Percentiles rank a stretch among this genome's conserved stretches.
Conservation (phyloP, 2,888 invertebrate species). For the Hirtodrosophila confusa region DNA sequence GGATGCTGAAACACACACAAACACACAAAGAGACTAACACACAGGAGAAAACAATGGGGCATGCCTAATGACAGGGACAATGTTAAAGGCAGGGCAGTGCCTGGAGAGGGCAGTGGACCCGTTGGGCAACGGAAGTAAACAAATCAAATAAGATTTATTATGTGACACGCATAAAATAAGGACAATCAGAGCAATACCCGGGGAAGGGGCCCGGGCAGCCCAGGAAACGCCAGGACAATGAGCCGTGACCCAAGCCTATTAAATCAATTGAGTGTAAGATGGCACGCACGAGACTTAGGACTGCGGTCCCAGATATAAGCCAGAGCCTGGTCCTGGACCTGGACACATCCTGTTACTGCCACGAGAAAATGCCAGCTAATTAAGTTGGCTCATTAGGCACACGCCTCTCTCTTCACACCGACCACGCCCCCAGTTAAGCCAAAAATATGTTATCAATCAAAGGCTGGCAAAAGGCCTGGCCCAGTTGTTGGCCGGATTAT, state of each 20-base stretch:
- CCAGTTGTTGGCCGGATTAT: slow-evolving; percentile 49
- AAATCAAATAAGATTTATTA: slow-evolving; percentile 79
- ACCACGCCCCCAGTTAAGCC: slow-evolving; percentile 9
- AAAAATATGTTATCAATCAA: slow-evolving; percentile 66
- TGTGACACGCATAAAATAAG: slow-evolving; percentile 77
- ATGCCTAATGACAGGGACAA: slow-evolving; percentile 53
- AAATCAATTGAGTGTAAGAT: slow-evolving; percentile 79
- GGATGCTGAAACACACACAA: slow-evolving; percentile 26
- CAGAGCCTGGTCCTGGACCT: too few relatives aligned
- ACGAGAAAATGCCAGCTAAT: slow-evolving; percentile 63
- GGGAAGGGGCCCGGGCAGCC: neutral
- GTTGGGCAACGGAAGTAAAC: slow-evolving; percentile 69
- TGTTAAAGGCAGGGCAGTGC: slow-evolving; percentile 19
- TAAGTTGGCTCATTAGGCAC: slow-evolving; percentile 72
- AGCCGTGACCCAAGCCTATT: slow-evolving; percentile 66
- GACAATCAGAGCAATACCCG: slow-evolving; percentile 39
- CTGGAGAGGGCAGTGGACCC: slow-evolving; percentile 6
- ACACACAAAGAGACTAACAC: too few relatives aligned
- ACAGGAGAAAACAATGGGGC: slow-evolving; percentile 52
- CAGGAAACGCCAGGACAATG: slow-evolving; percentile 36
- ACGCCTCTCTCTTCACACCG: slow-evolving; percentile 13
- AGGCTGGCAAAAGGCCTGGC: slow-evolving; percentile 5
- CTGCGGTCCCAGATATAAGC: too few relatives aligned
- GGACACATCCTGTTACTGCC: slow-evolving; percentile 12
- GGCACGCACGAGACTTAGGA: slow-evolving; percentile 57